Evolutionary conservation across 2,888 invertebrate species (phyloP), one percentile per base, ranked within the genome.

Genomic region (Syrphus vitripennis): DNA sequence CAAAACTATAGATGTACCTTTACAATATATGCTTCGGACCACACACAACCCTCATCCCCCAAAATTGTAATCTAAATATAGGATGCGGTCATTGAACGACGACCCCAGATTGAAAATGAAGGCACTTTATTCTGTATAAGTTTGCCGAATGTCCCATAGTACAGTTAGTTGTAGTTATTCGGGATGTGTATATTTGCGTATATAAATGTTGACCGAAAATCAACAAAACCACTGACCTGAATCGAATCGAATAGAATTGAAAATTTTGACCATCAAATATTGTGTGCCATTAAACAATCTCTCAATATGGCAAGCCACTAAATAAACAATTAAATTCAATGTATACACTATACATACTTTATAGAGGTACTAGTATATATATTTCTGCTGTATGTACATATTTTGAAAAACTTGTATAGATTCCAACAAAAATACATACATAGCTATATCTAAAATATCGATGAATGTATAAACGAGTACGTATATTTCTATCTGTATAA

Each of bases 141-240:
- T n/a, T n/a, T n/a, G n/a, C n/a, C n/a, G n/a, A n/a, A n/a, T n/a
- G n/a, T n/a, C n/a, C 19, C 26, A 42, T 40, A n/a, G 10, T 24
- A 1, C 4, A 34, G 1, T 6, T 14, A 37, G 14, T 29, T n/a
- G 42, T 16, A 4, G 7, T 42, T 16, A 19, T n/a, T 26, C 10
- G 4, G 14, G 14, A 21, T 67, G 37, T 26, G 21, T 26, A 4
- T 63, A 40, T 61, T 55, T 53, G 29, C 26, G n/a, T 40, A 21
- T 24, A 37, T 24, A 19, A 29, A 48, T 77, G 48, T 57, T 74
- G 69, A 69, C 67, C 72, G 72, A 78, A 69, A 83, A 83, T 74
- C 83, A 69, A 83, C 74, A 72, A 69, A 78, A 78, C 78, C 83
- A 69, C 78, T 74, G 72, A 83, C 53, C 77, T 59, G 72, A 83